Conservation (phyloP, 2,888 invertebrate genomes). For the Drosophila eohydei region DNA sequence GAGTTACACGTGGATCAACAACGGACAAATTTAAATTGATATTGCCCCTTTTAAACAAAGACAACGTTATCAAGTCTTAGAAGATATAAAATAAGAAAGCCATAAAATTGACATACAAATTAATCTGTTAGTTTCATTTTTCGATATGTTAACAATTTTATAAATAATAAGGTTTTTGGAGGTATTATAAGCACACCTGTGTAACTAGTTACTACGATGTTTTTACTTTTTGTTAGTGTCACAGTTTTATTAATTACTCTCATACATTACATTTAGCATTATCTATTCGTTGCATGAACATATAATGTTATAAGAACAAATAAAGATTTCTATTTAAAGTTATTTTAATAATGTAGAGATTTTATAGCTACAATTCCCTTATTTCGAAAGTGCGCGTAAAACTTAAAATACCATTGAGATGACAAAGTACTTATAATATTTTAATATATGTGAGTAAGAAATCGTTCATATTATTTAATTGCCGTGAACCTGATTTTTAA, state of each 20-base stretch:
- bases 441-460: neutral
- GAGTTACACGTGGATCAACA: too few species aligned
- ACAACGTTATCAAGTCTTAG: too few species aligned
- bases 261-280: neutral
- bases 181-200: too few species aligned
- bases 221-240: too few species aligned
- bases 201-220: too few species aligned
- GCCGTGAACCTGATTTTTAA: neutral
- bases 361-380: slow-evolving; percentile 11
- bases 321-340: neutral
- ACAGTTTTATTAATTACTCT: neutral
- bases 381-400: slow-evolving; percentile 20
- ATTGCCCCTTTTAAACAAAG: too few species aligned
- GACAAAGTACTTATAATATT: neutral
- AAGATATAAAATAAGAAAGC: too few species aligned
- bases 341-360: slow-evolving; percentile 20
- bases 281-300: neutral
- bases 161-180: too few species aligned
- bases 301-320: neutral
- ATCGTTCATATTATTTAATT: neutral
- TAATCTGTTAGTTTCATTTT: too few species aligned
- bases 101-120: too few species aligned
- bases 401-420: slow-evolving; percentile 31
- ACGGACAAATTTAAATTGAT: too few species aligned
- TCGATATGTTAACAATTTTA: too few species aligned